These are phyloP conservation scores for Clitarchus hookeri DNA, from an alignment of 2,888 invertebrate genomes.

Conservation along the genomic window DNA sequence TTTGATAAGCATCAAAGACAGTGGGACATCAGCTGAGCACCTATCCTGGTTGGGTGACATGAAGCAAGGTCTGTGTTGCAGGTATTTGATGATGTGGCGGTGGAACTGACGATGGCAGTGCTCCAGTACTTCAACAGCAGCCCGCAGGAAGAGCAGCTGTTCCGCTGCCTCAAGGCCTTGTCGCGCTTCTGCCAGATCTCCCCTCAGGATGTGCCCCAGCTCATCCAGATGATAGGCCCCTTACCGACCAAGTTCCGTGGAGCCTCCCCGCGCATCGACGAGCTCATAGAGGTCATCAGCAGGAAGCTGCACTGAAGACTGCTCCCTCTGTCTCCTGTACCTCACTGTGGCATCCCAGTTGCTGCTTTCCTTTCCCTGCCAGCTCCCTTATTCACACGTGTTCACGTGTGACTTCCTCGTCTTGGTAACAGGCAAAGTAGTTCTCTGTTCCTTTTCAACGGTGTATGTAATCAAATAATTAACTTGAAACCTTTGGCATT, in stretches of 20 bases:
- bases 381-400: no score
- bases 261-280: constrained; percentile 77
- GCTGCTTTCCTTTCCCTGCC: no score
- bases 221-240: constrained; percentile 90
- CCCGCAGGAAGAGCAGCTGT: constrained; percentile 79
- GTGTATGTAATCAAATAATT: no score
- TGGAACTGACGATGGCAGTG: constrained; percentile 88
- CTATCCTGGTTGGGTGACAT: no score
- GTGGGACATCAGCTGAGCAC: no score
- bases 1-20: no score
- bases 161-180: constrained; percentile 77
- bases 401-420: no score
- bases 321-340: neutral
- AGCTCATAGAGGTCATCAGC: constrained; percentile 72
- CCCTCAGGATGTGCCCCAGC: constrained; percentile 80
- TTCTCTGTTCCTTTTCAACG: no score
- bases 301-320: constrained; percentile 30
- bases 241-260: constrained; percentile 82
- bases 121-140: constrained; percentile 84
- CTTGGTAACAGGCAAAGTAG: no score
- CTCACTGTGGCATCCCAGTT: no score
- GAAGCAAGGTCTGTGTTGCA: constrained; percentile 51
- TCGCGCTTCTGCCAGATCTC: constrained; percentile 76
- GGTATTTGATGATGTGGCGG: constrained; percentile 94
- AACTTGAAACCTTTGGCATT: no score